Evolutionary conservation across 2,888 invertebrate species (phyloP).

Genomic region (Nomada hirtipes): DNA sequence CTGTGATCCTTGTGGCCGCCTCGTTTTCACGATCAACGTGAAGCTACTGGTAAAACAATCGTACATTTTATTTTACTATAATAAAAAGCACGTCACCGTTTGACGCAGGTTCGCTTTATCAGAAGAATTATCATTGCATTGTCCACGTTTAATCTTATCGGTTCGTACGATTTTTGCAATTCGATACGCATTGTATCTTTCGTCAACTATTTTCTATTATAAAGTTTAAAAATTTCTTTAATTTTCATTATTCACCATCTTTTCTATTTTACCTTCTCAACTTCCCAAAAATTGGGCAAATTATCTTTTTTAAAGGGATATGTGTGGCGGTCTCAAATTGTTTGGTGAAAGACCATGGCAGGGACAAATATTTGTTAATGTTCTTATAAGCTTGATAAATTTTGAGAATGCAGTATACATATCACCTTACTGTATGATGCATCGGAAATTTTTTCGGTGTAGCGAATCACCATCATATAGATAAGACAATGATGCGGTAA

Average conservation of each 20-base stretch:
- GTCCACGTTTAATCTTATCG: constrained; percentile 53
- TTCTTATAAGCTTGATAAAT: background rate
- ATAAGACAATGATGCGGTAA: constrained; percentile 43
- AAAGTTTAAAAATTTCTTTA: background rate
- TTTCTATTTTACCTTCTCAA: background rate
- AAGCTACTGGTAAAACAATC: background rate
- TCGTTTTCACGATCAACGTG: background rate
- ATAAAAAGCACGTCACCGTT: constrained; percentile 9
- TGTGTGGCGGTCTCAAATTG: background rate
- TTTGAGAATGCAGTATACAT: background rate
- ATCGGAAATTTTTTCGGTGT: constrained; percentile 16
- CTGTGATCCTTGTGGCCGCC: background rate
- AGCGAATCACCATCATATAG: constrained; percentile 34
- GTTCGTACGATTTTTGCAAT: constrained; percentile 26
- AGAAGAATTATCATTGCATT: constrained; percentile 43
- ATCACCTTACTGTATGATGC: background rate
- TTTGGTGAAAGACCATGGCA: background rate
- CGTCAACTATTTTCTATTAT: background rate
- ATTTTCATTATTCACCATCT: background rate
- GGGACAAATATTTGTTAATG: background rate
- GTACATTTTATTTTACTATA: constrained; percentile 8
- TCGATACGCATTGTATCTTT: background rate
- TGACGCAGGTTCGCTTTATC: constrained; percentile 42
- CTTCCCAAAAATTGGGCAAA: background rate
- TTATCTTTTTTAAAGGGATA: too few relatives aligned